phyloP scores from a whole-genome alignment of 2,113 vertebrate genomes.

The Mohoua ochrocephala region DNA sequence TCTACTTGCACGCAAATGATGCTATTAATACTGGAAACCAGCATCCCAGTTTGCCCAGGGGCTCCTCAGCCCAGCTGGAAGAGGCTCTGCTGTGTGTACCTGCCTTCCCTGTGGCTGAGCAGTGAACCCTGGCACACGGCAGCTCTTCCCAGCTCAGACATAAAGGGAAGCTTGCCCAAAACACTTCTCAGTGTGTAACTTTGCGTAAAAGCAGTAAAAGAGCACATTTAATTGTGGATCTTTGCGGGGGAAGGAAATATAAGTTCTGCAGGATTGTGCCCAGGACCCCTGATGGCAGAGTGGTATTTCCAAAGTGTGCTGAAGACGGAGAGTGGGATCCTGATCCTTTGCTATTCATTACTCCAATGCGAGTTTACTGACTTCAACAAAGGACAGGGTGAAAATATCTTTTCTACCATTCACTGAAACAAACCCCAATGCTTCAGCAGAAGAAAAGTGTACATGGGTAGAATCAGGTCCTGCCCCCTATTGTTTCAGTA shows the following conservation, averaged over 20 bases:
- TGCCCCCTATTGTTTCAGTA: background rate
- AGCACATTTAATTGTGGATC: background rate
- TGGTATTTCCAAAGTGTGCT: background rate
- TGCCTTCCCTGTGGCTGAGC: rapidly evolving
- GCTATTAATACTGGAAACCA: background rate
- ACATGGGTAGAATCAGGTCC: background rate
- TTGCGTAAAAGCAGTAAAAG: background rate
- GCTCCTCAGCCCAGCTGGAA: background rate
- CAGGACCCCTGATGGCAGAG: background rate
- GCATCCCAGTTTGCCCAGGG: background rate
- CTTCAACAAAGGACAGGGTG: background rate
- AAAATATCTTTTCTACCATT: background rate
- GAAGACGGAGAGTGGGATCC: background rate
- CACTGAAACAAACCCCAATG: background rate
- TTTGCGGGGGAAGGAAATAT: background rate
- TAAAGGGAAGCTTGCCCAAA: background rate
- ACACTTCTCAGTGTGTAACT: background rate
- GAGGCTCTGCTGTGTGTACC: background rate
- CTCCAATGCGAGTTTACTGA: background rate
- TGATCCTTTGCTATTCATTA: background rate
- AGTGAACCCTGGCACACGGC: rapidly evolving
- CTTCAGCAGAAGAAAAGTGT: background rate
- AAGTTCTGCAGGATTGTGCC: background rate
- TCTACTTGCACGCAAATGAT: background rate
- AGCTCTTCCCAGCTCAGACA: background rate